These are phyloP conservation scores for Pseudorectes ferrugineus DNA, from an alignment of 2,113 vertebrate genomes.

Conservation along the genomic window DNA sequence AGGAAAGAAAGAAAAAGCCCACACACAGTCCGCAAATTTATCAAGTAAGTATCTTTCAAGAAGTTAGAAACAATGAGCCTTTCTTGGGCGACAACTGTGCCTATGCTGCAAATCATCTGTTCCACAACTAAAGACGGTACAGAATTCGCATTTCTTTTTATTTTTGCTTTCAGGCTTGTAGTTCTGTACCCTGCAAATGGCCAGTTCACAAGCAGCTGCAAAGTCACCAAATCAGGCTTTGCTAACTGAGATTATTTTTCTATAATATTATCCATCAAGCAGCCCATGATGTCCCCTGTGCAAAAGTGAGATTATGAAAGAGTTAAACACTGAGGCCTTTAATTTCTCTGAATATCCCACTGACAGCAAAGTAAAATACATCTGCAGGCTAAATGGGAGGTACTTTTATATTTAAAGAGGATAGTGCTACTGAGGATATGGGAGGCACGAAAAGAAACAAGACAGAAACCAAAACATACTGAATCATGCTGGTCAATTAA, in stretches of 20 bases:
- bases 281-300: background rate
- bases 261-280: background rate
- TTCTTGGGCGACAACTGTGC: background rate
- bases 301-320: background rate
- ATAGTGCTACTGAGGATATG: background rate
- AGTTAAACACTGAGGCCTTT: background rate
- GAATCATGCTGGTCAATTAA: background rate
- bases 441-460: background rate
- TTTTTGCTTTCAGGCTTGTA: background rate
- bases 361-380: background rate
- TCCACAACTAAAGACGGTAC: background rate
- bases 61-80: background rate
- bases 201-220: background rate
- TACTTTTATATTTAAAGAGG: background rate
- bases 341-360: background rate
- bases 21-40: background rate
- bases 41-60: background rate
- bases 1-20: conserved; percentile 5
- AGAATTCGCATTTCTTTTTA: background rate
- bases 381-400: background rate
- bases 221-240: background rate
- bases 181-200: background rate
- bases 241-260: background rate
- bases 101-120: background rate
- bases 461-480: background rate